Conservation (phyloP, 2,113 vertebrate species). For the Phyllostomus discolor region DNA sequence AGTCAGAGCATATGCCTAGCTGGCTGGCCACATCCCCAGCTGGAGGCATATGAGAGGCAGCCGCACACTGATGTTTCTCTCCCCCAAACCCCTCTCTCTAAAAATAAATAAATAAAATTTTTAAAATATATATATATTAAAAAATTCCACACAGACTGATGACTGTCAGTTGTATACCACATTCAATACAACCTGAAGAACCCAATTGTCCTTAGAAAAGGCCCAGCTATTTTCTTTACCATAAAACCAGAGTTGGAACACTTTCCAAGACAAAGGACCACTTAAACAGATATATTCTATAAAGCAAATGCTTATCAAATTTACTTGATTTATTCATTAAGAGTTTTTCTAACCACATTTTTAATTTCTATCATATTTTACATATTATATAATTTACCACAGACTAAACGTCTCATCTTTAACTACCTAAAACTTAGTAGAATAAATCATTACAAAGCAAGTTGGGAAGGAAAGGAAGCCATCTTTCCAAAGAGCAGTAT, state of each 20-base stretch:
- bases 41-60: too few relatives aligned
- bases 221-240: background rate
- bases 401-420: background rate
- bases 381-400: background rate
- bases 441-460: background rate
- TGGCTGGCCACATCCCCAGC: too few relatives aligned
- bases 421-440: background rate
- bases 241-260: background rate
- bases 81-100: too few relatives aligned
- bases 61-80: too few relatives aligned
- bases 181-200: background rate
- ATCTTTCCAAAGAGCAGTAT: background rate
- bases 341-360: background rate
- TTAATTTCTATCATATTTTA: background rate
- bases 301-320: conserved; percentile 28
- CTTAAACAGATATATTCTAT: background rate
- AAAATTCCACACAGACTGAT: background rate
- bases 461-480: background rate
- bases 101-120: too few relatives aligned
- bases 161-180: background rate
- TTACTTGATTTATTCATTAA: background rate
- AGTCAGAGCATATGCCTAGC: too few relatives aligned
- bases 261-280: background rate
- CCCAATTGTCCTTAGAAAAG: background rate
- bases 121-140: too few relatives aligned